These are phyloP conservation scores for Eciton burchellii DNA, from an alignment of 1,140 invertebrate genomes.

Conservation along the genomic window DNA sequence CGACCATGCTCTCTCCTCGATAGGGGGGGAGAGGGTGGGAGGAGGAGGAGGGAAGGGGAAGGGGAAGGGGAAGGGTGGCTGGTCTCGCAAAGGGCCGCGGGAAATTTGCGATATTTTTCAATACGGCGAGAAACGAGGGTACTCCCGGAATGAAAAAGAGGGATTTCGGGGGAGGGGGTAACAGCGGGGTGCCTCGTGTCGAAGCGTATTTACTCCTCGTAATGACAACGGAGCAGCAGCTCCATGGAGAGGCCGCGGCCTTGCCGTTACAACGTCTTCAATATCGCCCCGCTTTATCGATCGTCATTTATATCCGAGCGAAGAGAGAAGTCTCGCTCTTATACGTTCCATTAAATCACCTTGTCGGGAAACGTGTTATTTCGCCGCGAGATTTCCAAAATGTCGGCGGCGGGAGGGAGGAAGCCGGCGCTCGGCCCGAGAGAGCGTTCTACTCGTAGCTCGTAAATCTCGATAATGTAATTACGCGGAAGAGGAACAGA, in stretches of 20 bases:
- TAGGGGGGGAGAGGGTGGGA: too few species aligned
- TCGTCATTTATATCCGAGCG: conserved; percentile 11
- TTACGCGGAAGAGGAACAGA: neutral
- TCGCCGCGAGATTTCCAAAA: neutral
- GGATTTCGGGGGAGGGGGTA: conserved; percentile 48
- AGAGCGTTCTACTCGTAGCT: neutral
- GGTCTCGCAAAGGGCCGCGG: conserved; percentile 63
- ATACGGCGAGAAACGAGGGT: conserved; percentile 62
- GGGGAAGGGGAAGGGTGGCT: too few species aligned
- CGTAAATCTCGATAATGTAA: neutral
- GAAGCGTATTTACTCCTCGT: conserved; percentile 63
- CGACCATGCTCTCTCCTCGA: conserved; percentile 39
- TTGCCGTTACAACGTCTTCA: conserved; percentile 15
- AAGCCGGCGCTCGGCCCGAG: too few species aligned
- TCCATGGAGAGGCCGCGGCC: conserved; percentile 32
- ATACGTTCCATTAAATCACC: conserved; percentile 1
- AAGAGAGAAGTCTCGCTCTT: neutral
- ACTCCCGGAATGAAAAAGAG: conserved; percentile 59
- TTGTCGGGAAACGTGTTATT: neutral
- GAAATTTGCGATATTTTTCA: conserved; percentile 79
- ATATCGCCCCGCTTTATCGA: conserved; percentile 53
- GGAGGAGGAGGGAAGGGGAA: too few species aligned
- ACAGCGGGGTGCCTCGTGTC: conserved; percentile 16
- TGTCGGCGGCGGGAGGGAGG: neutral
- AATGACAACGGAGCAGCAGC: conserved; percentile 55